These are phyloP conservation scores for Hyalella azteca DNA, from an alignment of 2,888 invertebrate genomes.

Conservation along the genomic window DNA sequence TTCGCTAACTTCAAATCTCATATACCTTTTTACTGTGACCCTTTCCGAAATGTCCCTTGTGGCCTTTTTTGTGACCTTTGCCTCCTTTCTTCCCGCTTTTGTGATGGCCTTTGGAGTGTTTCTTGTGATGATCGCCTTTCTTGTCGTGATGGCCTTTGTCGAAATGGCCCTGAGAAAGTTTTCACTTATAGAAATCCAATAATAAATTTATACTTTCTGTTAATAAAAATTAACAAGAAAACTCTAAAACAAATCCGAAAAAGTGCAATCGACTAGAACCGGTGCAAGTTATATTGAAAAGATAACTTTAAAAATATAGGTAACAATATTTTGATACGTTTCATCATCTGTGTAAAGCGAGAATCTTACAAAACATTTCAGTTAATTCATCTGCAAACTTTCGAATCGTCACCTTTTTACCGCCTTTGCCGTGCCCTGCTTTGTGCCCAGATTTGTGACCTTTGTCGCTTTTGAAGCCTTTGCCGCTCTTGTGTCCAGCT, in stretches of 20 bases:
- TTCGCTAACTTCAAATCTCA: no score
- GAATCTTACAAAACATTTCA: no score
- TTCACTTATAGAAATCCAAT: no score
- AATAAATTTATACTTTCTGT: no score
- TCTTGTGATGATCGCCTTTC: slow-evolving; percentile 48
- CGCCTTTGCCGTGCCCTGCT: slow-evolving; percentile 36
- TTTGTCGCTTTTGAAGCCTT: slow-evolving; percentile 63
- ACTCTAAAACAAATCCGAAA: no score
- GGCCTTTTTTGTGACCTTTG: slow-evolving; percentile 59
- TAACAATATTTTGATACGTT: no score
- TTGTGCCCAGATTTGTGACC: slow-evolving; percentile 53
- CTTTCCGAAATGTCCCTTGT: slow-evolving; percentile 76
- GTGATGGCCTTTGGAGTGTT: slow-evolving; percentile 42
- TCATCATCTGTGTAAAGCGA: no score
- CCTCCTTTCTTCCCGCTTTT: slow-evolving; percentile 56
- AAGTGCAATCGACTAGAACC: no score
- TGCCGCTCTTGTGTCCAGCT: slow-evolving; percentile 69
- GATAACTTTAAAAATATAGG: no score
- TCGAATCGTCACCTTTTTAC: slow-evolving; percentile 18
- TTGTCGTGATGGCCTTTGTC: slow-evolving; percentile 40
- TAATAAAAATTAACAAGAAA: no score
- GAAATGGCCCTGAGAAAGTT: slow-evolving; percentile 42
- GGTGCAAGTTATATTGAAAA: no score
- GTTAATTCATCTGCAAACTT: no score
- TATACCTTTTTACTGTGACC: slow-evolving; percentile 76